These are phyloP conservation scores for Cololabis saira DNA, from an alignment of 2,113 vertebrate species.

Conservation along the genomic window DNA sequence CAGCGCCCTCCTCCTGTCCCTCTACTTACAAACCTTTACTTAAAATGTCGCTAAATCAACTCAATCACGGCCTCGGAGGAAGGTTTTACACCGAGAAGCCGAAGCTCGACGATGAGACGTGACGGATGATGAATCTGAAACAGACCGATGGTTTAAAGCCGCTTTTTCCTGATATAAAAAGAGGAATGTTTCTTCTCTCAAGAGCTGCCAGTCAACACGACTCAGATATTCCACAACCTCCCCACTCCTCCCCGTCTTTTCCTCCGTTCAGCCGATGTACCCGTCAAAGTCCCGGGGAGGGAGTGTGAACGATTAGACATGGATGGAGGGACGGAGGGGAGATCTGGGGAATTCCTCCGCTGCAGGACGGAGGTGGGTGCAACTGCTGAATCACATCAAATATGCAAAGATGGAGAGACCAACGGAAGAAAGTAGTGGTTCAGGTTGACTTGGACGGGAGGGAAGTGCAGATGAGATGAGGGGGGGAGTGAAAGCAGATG, in stretches of 20 bases:
- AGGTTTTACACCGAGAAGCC: background rate
- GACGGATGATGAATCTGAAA: conserved; percentile 18
- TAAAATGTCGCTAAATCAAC: background rate
- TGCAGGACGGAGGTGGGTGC: background rate
- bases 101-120: conserved; percentile 4
- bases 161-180: conserved; percentile 17
- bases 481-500: background rate
- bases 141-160: conserved; percentile 16
- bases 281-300: conserved; percentile 41
- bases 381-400: conserved; percentile 14
- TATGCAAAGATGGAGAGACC: background rate
- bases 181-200: conserved; percentile 33
- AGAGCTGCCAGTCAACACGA: conserved; percentile 32
- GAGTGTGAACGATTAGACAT: conserved; percentile 51
- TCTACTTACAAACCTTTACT: too few species aligned
- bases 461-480: background rate
- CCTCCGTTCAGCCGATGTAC: conserved; percentile 7
- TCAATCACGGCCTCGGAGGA: background rate
- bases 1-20: conserved; percentile 9
- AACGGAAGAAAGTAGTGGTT: background rate
- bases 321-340: conserved; percentile 38
- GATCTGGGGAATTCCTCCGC: conserved; percentile 37
- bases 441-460: too few species aligned
- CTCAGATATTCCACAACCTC: conserved; percentile 44
- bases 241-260: conserved; percentile 6